These are phyloP conservation scores for Tenebrosternarchus preto DNA, from an alignment of 2,113 vertebrate species.

Conservation along the genomic window DNA sequence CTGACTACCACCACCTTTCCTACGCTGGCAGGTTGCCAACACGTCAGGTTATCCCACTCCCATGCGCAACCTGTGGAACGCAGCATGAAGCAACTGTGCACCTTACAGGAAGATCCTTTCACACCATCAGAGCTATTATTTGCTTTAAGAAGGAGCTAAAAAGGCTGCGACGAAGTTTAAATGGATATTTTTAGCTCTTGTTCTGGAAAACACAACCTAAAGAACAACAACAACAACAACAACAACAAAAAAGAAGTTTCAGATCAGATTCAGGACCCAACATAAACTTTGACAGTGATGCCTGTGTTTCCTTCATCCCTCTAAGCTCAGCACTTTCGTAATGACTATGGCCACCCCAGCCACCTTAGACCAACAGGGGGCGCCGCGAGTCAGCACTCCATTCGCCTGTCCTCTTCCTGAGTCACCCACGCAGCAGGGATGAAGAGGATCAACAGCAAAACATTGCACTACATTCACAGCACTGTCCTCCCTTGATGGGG, in stretches of 20 bases:
- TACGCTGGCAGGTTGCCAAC: slow-evolving; percentile 85
- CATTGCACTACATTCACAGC: slow-evolving; percentile 2
- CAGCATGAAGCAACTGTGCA: neutral
- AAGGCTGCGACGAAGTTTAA: no score
- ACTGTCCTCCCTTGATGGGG: neutral
- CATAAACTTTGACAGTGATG: neutral
- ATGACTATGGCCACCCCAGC: neutral
- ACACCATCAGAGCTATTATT: no score
- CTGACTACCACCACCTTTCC: slow-evolving; percentile 86
- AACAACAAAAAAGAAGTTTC: no score
- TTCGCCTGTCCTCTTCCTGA: neutral
- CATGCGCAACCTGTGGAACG: slow-evolving; percentile 80
- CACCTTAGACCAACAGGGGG: slow-evolving; percentile 29
- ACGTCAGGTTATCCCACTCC: slow-evolving; percentile 97
- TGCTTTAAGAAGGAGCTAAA: no score
- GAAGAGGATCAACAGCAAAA: slow-evolving; percentile 24
- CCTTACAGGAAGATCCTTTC: no score
- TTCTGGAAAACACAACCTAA: no score
- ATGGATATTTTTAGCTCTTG: no score
- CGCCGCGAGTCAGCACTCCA: neutral
- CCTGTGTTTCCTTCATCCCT: neutral
- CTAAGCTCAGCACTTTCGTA: no score
- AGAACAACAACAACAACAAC: no score
- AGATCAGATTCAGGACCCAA: no score
- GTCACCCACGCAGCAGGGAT: neutral